These are phyloP conservation scores for Corythornis vintsioides DNA, from an alignment of 2,113 vertebrate species.

Conservation along the genomic window DNA sequence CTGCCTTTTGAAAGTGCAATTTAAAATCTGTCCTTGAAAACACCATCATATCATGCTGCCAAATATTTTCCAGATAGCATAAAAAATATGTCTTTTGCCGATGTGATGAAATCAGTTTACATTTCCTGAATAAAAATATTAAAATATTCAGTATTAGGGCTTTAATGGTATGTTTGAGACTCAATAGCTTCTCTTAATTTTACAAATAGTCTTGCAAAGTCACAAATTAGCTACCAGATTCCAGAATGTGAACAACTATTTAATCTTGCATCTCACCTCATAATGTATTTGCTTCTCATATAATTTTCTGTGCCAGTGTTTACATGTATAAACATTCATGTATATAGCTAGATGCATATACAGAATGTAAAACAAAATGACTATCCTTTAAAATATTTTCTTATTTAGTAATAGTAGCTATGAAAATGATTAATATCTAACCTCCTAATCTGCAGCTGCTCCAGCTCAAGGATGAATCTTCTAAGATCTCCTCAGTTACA, in stretches of 20 bases:
- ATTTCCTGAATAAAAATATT: not conserved
- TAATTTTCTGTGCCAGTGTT: not conserved
- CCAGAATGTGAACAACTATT: not conserved
- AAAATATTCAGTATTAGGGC: not conserved
- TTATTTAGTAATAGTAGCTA: not conserved
- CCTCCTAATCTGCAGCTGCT: not conserved
- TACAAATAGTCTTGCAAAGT: not conserved
- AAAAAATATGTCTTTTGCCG: not conserved
- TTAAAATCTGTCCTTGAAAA: slow-evolving; percentile 56
- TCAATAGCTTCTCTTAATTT: not conserved
- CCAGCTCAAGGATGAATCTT: not conserved
- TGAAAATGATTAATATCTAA: not conserved
- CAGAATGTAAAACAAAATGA: not conserved
- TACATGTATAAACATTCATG: not conserved
- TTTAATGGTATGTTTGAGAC: not conserved
- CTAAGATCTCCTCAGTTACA: not conserved
- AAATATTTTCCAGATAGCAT: slow-evolving; percentile 11
- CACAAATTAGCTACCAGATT: not conserved
- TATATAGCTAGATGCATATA: not conserved
- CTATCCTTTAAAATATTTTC: not conserved
- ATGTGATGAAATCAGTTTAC: slow-evolving; percentile 5
- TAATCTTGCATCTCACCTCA: not conserved
- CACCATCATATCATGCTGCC: not conserved
- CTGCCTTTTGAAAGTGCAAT: slow-evolving; percentile 24
- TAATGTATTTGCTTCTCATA: not conserved